A percentile compares a stretch with the other conserved stretches of the same genome.
phyloP scores from a whole-genome alignment of 2,113 vertebrate species.

The Tupaia tana region DNA sequence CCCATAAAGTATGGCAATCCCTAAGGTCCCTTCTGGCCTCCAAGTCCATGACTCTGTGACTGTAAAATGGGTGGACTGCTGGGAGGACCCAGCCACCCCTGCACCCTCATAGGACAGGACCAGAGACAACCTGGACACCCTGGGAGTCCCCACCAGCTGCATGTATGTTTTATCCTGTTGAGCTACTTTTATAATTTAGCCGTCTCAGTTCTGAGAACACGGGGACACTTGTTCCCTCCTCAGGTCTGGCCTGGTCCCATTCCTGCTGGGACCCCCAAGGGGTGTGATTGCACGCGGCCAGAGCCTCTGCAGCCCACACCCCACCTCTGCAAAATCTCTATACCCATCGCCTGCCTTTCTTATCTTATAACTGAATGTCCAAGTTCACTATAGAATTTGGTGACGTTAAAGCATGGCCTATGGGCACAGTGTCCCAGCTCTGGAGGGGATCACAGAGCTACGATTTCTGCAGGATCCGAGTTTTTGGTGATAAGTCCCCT shows the following conservation, averaged over 20 bases:
- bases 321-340: fast-evolving
- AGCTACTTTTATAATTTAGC: neutral
- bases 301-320: neutral
- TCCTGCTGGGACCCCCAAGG: neutral
- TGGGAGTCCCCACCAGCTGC: neutral
- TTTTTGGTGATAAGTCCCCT: neutral
- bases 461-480: neutral
- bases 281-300: fast-evolving
- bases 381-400: fast-evolving
- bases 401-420: too few species aligned
- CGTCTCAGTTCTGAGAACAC: neutral
- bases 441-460: neutral
- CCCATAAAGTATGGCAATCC: neutral
- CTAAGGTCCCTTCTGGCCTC: neutral
- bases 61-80: neutral
- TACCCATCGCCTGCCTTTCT: neutral
- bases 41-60: neutral
- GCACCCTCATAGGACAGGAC: neutral
- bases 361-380: too few species aligned
- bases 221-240: neutral
- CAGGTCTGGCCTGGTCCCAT: neutral
- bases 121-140: neutral
- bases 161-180: neutral
- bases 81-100: neutral
- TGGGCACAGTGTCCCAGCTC: neutral